Conservation (phyloP, 2,888 invertebrate species). For the Cheiracanthium punctorium region DNA sequence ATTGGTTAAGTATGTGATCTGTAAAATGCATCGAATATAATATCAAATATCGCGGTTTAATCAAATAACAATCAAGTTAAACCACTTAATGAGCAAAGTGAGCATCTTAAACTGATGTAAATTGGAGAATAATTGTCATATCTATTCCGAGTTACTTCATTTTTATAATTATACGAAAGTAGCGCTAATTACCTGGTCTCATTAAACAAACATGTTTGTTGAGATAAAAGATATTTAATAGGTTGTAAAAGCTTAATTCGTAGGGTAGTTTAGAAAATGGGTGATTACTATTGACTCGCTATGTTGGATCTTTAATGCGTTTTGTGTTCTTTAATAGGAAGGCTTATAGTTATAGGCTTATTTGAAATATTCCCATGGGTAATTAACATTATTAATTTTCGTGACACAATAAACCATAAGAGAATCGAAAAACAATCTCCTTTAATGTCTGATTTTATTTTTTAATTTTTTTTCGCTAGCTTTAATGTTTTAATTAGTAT, state of each 20-base stretch:
- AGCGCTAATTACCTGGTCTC: background rate
- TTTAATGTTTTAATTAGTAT: too few relatives aligned
- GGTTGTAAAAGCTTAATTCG: background rate
- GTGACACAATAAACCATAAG: too few relatives aligned
- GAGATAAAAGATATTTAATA: background rate
- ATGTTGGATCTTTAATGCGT: too few relatives aligned
- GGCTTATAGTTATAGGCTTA: too few relatives aligned
- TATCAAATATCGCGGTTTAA: background rate
- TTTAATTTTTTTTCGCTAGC: too few relatives aligned
- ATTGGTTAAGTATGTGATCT: too few relatives aligned
- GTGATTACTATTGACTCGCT: too few relatives aligned
- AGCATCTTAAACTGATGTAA: background rate
- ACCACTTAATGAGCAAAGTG: background rate
- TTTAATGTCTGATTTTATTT: too few relatives aligned
- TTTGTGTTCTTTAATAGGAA: too few relatives aligned
- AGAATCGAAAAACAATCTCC: too few relatives aligned
- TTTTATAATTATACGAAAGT: background rate
- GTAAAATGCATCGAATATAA: too few relatives aligned
- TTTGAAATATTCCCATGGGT: too few relatives aligned
- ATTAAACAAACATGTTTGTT: constrained; percentile 1
- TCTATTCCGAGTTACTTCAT: background rate
- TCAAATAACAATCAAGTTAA: background rate
- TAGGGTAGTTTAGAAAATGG: background rate
- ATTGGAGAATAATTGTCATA: background rate
- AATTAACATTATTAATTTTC: background rate